A percentile compares a stretch with the other conserved stretches of the same genome.
These are phyloP conservation scores for Morpho achilles DNA, from an alignment of 2,888 invertebrate genomes.

Conservation along the genomic window DNA sequence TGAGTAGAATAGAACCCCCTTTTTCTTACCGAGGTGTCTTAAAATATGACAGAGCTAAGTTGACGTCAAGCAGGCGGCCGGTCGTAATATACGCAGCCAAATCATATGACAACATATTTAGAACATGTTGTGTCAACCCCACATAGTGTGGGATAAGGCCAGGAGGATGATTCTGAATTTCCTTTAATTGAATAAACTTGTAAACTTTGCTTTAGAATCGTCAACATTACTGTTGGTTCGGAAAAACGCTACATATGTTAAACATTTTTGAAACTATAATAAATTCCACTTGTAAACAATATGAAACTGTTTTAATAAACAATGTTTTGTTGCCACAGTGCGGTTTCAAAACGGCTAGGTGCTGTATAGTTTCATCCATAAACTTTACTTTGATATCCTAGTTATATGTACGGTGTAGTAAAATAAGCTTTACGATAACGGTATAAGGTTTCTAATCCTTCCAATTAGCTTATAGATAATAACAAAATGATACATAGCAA, in stretches of 20 bases:
- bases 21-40: too few species aligned
- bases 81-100: too few species aligned
- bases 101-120: too few species aligned
- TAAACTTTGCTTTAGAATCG: too few species aligned
- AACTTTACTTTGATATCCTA: conserved; percentile 22
- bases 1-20: too few species aligned
- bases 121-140: too few species aligned
- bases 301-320: conserved; percentile 14
- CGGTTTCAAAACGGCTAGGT: conserved; percentile 14
- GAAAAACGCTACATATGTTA: background rate
- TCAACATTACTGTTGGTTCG: too few species aligned
- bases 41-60: too few species aligned
- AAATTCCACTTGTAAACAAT: conserved; percentile 4
- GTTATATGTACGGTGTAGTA: conserved; percentile 7
- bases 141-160: too few species aligned
- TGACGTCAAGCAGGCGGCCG: too few species aligned
- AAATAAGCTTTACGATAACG: background rate
- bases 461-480: conserved; percentile 4
- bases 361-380: conserved; percentile 14
- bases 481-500: conserved; percentile 19
- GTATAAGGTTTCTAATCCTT: conserved; percentile 5
- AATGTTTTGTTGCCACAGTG: conserved; percentile 8
- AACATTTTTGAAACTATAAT: background rate
- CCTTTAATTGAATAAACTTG: too few species aligned
- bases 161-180: too few species aligned